Conservation (phyloP, 2,113 vertebrate species). For the Urocynchramus pylzowi region DNA sequence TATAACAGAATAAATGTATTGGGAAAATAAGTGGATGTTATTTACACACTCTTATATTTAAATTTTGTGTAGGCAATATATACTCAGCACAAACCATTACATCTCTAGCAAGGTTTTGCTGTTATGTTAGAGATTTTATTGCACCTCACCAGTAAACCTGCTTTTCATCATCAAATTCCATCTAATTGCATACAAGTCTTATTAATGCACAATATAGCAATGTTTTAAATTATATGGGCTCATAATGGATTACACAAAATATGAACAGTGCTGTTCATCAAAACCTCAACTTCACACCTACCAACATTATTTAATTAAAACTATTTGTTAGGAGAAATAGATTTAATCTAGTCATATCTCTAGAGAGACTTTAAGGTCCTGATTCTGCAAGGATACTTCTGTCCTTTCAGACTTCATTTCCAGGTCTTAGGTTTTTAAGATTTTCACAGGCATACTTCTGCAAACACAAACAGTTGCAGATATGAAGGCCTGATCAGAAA, state of each 20-base stretch:
- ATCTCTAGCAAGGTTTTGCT: not conserved
- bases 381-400: not conserved
- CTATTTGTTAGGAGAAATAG: not conserved
- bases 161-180: conserved; percentile 3
- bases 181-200: not conserved
- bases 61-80: not conserved
- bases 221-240: not conserved
- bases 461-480: not conserved
- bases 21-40: not conserved
- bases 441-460: not conserved
- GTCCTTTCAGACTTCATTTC: not conserved
- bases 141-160: not conserved
- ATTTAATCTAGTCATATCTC: not conserved
- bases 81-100: not conserved
- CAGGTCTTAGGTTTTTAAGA: not conserved
- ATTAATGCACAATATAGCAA: not conserved
- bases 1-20: not conserved
- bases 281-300: not conserved
- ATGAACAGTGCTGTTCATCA: not conserved
- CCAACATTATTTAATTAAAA: not conserved
- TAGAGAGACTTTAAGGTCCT: not conserved
- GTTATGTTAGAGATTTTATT: not conserved
- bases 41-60: not conserved
- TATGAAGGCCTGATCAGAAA: not conserved
- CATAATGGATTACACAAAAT: not conserved